phyloP scores from a whole-genome alignment of 2,888 invertebrate species.

The Lobophora halterata region DNA sequence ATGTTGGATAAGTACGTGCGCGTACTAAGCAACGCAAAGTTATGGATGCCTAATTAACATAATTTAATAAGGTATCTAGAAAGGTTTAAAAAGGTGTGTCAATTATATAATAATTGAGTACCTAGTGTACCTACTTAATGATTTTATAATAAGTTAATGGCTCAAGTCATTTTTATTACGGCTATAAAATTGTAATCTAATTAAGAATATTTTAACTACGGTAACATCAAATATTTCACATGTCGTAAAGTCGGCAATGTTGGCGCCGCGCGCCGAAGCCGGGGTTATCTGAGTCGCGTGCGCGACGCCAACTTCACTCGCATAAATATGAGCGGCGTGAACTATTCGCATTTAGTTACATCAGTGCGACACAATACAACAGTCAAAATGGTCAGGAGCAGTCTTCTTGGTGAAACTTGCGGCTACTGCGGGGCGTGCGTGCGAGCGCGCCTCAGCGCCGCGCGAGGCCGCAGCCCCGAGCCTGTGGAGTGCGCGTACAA shows the following conservation, averaged over 20 bases:
- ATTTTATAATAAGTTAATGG: conserved; percentile 18
- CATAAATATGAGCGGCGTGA: conserved; percentile 61
- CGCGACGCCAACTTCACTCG: conserved; percentile 55
- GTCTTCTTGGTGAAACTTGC: conserved; percentile 61
- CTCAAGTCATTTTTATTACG: conserved; percentile 8
- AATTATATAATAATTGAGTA: too few relatives aligned
- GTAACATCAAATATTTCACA: conserved; percentile 21
- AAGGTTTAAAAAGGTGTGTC: too few relatives aligned
- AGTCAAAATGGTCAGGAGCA: conserved; percentile 60
- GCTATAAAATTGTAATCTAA: conserved; percentile 14
- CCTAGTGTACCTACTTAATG: too few relatives aligned
- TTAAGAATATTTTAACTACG: conserved; percentile 8
- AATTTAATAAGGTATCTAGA: too few relatives aligned
- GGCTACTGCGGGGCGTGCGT: conserved; percentile 75
- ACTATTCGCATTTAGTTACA: conserved; percentile 52
- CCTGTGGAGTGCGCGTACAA: conserved; percentile 73
- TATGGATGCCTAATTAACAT: too few relatives aligned
- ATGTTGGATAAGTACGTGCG: too few relatives aligned
- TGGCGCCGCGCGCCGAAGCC: conserved; percentile 63
- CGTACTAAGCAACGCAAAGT: too few relatives aligned
- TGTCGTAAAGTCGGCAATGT: conserved; percentile 36
- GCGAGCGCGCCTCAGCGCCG: conserved; percentile 61
- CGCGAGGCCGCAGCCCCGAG: conserved; percentile 67
- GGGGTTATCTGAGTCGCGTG: conserved; percentile 76
- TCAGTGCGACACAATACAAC: conserved; percentile 44